These are phyloP conservation scores for Orchestia grillus DNA, from an alignment of 1,140 invertebrate species.

Conservation along the genomic window DNA sequence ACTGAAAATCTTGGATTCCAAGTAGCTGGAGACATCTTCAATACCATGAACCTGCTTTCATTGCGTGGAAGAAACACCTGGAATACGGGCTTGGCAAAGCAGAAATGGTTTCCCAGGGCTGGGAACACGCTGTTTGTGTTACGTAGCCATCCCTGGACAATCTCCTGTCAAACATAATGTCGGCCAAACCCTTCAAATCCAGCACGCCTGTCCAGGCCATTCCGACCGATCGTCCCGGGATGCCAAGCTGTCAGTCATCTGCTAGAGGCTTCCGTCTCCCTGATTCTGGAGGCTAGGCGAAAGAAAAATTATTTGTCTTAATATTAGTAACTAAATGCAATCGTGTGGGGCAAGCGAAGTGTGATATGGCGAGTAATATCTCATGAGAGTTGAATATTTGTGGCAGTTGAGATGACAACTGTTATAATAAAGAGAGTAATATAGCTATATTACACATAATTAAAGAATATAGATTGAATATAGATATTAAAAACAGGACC, in stretches of 20 bases:
- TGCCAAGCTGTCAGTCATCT: background rate
- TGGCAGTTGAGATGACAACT: too few species aligned
- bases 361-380: background rate
- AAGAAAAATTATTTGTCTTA: background rate
- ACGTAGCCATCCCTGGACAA: background rate
- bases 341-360: background rate
- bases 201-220: background rate
- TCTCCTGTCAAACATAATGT: constrained; percentile 15
- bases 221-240: background rate
- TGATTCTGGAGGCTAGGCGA: background rate
- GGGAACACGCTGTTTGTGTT: constrained; percentile 8
- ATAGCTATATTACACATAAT: too few species aligned
- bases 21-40: background rate
- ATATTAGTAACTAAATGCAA: background rate
- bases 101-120: background rate
- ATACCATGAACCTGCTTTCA: background rate
- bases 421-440: too few species aligned
- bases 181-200: background rate
- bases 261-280: background rate
- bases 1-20: background rate
- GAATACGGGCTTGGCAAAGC: background rate
- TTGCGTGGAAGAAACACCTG: background rate
- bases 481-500: too few species aligned
- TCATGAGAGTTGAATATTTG: background rate
- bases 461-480: too few species aligned